Evolutionary conservation across 2,113 vertebrate species (phyloP), one percentile per base, ranked within the genome.

Genomic region (Edolisoma coerulescens): DNA sequence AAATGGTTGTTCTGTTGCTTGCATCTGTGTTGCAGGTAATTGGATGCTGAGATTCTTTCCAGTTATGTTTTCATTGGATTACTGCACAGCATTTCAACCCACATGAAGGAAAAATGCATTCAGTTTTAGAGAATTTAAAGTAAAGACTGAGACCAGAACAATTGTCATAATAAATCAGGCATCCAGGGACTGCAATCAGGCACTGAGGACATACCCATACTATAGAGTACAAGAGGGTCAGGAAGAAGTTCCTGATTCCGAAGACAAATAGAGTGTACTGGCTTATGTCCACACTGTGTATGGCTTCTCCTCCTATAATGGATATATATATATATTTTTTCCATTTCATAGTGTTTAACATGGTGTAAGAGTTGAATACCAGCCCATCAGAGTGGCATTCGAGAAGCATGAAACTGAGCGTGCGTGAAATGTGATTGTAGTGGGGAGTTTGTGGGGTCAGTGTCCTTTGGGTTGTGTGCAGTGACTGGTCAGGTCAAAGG

Each of bases 401-500:
- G 2, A 17, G 49, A 61, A 53, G 22, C 11, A 3, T 16, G 57
- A 56, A 85, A 17, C 11, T 0, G 5, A 63, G 44, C 6, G 2
- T 44, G 26, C 0, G 0, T 81, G 77, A 87, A 74, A 70, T 12
- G 11, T 56, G 44, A 32, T 59, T 64, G 30, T 45, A 35, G 0
- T 15, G 2, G 4, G 37, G 16, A 41, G 13, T 50, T 81, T 30
- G 21, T 6, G 7, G 22, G 7, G 6, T n/a, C 70, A 49, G 35
- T 32, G 41, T 71, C 27, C 13, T 77, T 56, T 69, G 64, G 32
- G 20, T 27, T 84, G 4, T 71, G n/a, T 83, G 67, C 45, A 76
- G 69, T 9, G 37, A n/a, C 26, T 68, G 73, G 10, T 50, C 22
- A 41, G 61, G 35, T 60, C 37, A 53, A 23, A 67, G 42, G 41